phyloP scores from a whole-genome alignment of 2,113 vertebrate species.

The Himantopus leucocephalus region DNA sequence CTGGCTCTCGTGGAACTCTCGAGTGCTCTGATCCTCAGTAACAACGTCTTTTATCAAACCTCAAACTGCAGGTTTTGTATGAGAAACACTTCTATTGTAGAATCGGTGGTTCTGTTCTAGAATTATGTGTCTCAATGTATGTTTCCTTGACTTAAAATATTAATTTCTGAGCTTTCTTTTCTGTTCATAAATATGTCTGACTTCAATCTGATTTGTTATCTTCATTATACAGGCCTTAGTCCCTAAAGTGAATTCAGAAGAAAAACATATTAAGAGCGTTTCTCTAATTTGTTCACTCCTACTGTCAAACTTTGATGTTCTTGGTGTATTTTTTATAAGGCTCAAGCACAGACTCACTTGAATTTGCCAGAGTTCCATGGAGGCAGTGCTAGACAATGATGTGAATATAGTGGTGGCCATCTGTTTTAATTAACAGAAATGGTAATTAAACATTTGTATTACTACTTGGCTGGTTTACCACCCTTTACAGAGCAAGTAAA shows the following conservation, averaged over 20 bases:
- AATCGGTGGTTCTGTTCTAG: background rate
- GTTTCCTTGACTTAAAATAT: background rate
- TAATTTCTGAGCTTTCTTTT: background rate
- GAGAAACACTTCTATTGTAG: background rate
- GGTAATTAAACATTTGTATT: background rate
- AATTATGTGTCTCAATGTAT: background rate
- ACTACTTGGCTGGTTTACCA: background rate
- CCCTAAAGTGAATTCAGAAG: background rate
- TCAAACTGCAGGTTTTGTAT: background rate
- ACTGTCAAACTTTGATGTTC: background rate
- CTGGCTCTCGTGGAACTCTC: background rate
- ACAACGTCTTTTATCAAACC: background rate
- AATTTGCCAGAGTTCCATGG: background rate
- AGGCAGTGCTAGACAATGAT: background rate
- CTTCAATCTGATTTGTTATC: background rate
- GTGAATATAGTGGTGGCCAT: background rate
- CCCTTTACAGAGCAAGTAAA: background rate
- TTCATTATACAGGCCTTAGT: background rate
- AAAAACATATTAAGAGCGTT: background rate
- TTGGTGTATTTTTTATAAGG: background rate
- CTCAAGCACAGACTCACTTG: background rate
- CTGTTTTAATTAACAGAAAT: background rate
- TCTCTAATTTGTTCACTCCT: background rate
- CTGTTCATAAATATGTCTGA: background rate
- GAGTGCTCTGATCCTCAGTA: accelerated